Percentiles rank a stretch among this genome's conserved stretches.
phyloP scores from a whole-genome alignment of 2,888 invertebrate species.

The Apeira syringaria region DNA sequence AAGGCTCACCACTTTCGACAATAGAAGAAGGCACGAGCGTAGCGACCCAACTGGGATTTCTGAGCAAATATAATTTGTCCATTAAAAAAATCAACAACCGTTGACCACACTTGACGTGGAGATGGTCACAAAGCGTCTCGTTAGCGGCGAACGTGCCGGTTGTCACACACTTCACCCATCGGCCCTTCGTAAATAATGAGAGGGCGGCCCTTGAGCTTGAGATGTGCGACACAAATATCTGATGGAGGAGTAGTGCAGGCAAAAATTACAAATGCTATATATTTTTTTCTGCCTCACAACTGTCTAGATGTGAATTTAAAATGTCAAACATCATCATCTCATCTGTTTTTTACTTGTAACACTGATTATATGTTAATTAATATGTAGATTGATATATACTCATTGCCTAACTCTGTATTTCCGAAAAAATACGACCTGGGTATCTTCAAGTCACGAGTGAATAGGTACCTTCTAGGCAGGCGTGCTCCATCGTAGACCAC shows the following conservation, averaged over 20 bases:
- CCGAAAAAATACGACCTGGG: no score
- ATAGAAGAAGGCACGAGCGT: slow-evolving; percentile 42
- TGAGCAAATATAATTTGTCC: slow-evolving; percentile 77
- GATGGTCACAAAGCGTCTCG: slow-evolving; percentile 83
- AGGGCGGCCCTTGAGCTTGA: slow-evolving; percentile 61
- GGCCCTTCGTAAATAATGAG: slow-evolving; percentile 83
- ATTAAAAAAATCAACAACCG: slow-evolving; percentile 80
- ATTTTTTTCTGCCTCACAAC: no score
- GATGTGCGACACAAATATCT: slow-evolving; percentile 37
- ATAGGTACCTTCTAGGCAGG: no score
- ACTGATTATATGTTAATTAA: no score
- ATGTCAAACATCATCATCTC: no score
- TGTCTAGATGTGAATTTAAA: no score
- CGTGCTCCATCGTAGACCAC: no score
- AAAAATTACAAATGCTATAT: neutral
- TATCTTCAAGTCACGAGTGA: no score
- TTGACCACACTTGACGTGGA: slow-evolving; percentile 72
- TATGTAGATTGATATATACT: no score
- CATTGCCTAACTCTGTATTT: no score
- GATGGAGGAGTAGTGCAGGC: slow-evolving; percentile 46
- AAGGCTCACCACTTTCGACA: slow-evolving; percentile 62
- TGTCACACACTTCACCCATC: slow-evolving; percentile 80
- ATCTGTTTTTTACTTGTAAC: no score
- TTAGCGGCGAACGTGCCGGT: slow-evolving; percentile 81
- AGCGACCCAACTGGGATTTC: slow-evolving; percentile 57